Evolutionary conservation across 2,113 vertebrate species (phyloP), one percentile per base, ranked within the genome.

Genomic region (Lagopus muta): DNA sequence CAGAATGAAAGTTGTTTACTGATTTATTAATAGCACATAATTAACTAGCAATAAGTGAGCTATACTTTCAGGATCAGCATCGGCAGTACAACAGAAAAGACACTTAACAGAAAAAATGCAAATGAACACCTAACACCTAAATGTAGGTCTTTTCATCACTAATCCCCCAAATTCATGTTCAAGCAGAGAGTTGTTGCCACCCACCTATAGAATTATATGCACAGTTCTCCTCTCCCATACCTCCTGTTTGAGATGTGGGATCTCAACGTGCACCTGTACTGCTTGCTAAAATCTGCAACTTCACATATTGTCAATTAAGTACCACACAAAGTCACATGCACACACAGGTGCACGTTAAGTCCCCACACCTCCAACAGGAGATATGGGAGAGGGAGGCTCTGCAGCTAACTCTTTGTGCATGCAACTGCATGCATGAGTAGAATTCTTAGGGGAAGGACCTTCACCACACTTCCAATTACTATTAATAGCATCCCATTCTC

Each of bases 161-260:
- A 77, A 42, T 50, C 2, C 6, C 34, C 48, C 13, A 2, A 67
- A 55, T 22, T 47, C 65, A 67, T 80, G 76, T 60, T 22, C 24
- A 21, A 4, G 40, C 50, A 58, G 8, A n/a, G 40, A 76, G 19
- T 32, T 52, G 24, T 13, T 19, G 11, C 43, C 42, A 73, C 34
- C 3, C 11, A 38, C 36, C 22, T 36, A 54, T 13, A 19, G 0
- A 2, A 36, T 40, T 71, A 13, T 2, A 52, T 16, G 13, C 16
- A 14, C 4, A 55, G 18, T 6, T 13, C 38, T 5, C 10, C 64
- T 45, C 48, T 76, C 43, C 42, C 2, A 16, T 13, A 19, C 13
- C 20, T 60, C 71, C 36, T 67, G 61, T 2, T 71, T 40, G 50
- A 57, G 60, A 61, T 25, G 36, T 40, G 61, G 61, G 36, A 11